These are phyloP conservation scores for Dendroctonus valens DNA, from an alignment of 1,140 invertebrate species.

Conservation along the genomic window DNA sequence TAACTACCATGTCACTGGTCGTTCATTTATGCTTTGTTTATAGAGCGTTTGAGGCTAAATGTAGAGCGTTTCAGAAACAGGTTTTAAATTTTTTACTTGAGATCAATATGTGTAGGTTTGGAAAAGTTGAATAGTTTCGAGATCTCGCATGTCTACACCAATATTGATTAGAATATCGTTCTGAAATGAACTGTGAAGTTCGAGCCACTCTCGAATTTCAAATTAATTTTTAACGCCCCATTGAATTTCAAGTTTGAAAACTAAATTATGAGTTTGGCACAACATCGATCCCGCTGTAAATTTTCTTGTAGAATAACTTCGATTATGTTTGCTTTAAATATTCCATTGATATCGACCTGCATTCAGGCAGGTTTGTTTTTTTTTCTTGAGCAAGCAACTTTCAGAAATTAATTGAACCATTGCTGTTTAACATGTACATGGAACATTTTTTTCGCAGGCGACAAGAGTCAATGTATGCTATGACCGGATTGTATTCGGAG, in stretches of 20 bases:
- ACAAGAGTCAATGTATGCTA: constrained; percentile 83
- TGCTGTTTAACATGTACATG: neutral
- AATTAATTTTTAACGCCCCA: neutral
- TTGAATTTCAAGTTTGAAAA: neutral
- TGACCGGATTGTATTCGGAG: constrained; percentile 81
- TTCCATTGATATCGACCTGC: constrained; percentile 5
- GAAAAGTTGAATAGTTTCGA: too few species aligned
- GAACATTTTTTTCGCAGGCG: constrained; percentile 50
- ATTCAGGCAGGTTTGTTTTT: too few species aligned
- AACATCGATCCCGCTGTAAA: neutral
- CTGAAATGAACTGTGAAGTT: too few species aligned
- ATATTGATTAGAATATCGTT: too few species aligned
- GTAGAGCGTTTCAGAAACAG: too few species aligned
- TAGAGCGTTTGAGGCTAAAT: too few species aligned
- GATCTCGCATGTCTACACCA: too few species aligned
- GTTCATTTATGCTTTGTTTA: too few species aligned
- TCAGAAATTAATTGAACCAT: neutral
- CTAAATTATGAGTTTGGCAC: neutral
- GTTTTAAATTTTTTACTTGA: too few species aligned
- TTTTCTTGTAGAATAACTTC: constrained; percentile 2
- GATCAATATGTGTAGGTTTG: too few species aligned
- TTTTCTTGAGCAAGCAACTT: neutral
- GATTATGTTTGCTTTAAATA: constrained; percentile 2
- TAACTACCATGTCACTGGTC: too few species aligned
- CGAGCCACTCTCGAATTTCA: too few species aligned